These are phyloP conservation scores for Cecropterus lyciades DNA, from an alignment of 1,140 invertebrate species.

Conservation along the genomic window DNA sequence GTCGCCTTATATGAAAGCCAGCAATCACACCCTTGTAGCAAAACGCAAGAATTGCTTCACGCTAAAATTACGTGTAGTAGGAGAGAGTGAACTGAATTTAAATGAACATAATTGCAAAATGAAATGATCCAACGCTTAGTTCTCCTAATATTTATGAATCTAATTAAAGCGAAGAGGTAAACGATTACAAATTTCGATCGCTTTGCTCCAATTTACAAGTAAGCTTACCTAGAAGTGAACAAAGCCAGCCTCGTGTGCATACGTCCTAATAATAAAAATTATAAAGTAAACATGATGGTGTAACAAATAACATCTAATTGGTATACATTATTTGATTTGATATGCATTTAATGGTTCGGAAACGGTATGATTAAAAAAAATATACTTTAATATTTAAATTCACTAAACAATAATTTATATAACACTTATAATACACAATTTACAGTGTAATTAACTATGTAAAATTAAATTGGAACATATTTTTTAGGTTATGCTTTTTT, in stretches of 20 bases:
- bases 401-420: constrained; percentile 33
- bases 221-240: too few species aligned
- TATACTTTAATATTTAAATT: constrained; percentile 28
- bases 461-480: background rate
- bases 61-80: too few species aligned
- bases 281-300: background rate
- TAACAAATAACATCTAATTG: constrained; percentile 26
- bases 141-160: too few species aligned
- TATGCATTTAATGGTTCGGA: constrained; percentile 37
- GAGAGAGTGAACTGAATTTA: too few species aligned
- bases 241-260: background rate
- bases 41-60: too few species aligned
- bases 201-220: too few species aligned
- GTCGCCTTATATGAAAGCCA: too few species aligned
- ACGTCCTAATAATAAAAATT: background rate
- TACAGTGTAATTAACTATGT: constrained; percentile 16
- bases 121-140: too few species aligned
- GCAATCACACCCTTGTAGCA: too few species aligned
- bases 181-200: too few species aligned
- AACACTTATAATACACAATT: constrained; percentile 35
- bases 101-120: too few species aligned
- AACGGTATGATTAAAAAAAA: constrained; percentile 19
- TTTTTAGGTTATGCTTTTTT: background rate
- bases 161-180: too few species aligned
- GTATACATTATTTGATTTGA: constrained; percentile 22